phyloP scores from a whole-genome alignment of 2,113 vertebrate species.

The Sylvietta virens region DNA sequence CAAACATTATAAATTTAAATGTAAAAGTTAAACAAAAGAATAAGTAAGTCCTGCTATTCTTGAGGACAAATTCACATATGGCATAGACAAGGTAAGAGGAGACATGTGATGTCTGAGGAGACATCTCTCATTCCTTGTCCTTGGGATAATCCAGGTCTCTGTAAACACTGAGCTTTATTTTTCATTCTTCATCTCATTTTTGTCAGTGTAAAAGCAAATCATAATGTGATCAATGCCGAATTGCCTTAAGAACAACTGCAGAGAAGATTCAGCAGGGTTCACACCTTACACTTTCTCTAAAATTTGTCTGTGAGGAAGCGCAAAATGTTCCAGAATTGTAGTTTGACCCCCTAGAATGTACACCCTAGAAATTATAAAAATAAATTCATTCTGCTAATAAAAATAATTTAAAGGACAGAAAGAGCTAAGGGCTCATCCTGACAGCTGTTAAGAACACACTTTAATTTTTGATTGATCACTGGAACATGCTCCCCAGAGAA shows the following conservation, averaged over 20 bases:
- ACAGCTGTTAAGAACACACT: background rate
- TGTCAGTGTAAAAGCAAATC: background rate
- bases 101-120: background rate
- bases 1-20: background rate
- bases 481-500: background rate
- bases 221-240: background rate
- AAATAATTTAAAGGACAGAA: background rate
- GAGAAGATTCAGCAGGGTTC: background rate
- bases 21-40: background rate
- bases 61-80: background rate
- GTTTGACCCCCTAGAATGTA: background rate
- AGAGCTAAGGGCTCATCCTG: background rate
- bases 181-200: background rate
- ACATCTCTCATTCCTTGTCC: background rate
- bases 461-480: background rate
- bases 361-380: background rate
- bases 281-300: background rate
- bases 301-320: background rate
- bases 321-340: background rate
- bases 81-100: background rate
- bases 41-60: background rate
- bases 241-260: background rate
- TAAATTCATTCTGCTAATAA: background rate
- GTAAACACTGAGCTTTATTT: conserved; percentile 1
- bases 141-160: background rate